phyloP scores from a whole-genome alignment of 2,888 invertebrate genomes.

The Nephrocerus scutellatus region DNA sequence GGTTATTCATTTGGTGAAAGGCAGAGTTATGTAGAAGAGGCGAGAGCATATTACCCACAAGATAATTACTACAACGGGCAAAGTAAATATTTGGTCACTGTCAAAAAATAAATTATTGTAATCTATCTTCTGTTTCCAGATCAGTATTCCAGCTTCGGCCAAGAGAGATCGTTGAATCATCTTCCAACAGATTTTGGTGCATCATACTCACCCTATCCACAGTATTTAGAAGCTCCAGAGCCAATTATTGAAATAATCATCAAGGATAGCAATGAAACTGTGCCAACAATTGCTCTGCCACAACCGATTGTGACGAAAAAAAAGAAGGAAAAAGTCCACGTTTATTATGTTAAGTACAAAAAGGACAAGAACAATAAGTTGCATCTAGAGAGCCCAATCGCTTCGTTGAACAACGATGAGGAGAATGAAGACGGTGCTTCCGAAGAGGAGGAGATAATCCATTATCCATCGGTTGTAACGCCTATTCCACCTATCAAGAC shows the following conservation, averaged over 20 bases:
- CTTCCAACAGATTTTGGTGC: conserved; percentile 28
- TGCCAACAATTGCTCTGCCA: conserved; percentile 56
- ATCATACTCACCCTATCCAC: conserved; percentile 46
- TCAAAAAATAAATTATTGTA: not conserved
- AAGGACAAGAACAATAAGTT: conserved; percentile 71
- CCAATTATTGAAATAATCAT: conserved; percentile 90
- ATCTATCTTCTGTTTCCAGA: conserved; percentile 6
- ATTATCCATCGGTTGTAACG: conserved; percentile 51
- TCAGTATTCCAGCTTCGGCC: conserved; percentile 22
- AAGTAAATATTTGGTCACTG: conserved; percentile 24
- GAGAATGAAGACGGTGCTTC: conserved; percentile 53
- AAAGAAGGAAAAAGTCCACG: conserved; percentile 79
- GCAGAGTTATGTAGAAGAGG: conserved; percentile 31
- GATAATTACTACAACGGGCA: conserved; percentile 38
- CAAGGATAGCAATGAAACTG: conserved; percentile 77
- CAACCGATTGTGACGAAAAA: conserved; percentile 49
- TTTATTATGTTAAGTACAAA: conserved; percentile 85
- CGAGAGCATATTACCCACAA: conserved; percentile 32
- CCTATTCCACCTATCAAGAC: conserved; percentile 56
- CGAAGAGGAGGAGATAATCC: conserved; percentile 34
- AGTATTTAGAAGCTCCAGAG: conserved; percentile 71
- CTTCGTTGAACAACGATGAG: conserved; percentile 65
- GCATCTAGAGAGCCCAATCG: conserved; percentile 72
- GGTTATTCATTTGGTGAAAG: conserved; percentile 38
- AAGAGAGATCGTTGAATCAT: conserved; percentile 35